These are phyloP conservation scores for Lymantria dispar DNA, from an alignment of 2,888 invertebrate genomes.

Conservation along the genomic window DNA sequence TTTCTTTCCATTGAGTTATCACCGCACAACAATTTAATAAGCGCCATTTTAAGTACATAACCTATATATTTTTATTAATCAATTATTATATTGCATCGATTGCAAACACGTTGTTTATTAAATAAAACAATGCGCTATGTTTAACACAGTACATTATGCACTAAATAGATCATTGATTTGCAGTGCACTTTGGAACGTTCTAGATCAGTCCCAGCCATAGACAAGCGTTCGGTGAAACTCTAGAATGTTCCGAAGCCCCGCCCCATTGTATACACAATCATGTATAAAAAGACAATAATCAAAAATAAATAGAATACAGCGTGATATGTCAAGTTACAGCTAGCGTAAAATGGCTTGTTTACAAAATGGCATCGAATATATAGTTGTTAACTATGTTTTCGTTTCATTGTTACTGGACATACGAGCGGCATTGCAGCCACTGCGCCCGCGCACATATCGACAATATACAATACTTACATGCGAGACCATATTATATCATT, in stretches of 20 bases:
- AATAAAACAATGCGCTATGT: conserved; percentile 51
- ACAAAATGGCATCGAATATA: conserved; percentile 55
- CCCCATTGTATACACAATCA: conserved; percentile 1
- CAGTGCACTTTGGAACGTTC: not conserved
- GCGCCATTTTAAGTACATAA: conserved; percentile 1
- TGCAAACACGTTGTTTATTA: conserved; percentile 31
- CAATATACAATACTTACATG: not conserved
- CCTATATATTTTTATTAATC: not conserved
- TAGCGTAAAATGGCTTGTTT: conserved; percentile 39
- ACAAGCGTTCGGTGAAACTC: not conserved
- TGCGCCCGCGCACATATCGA: conserved; percentile 7
- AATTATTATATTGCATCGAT: conserved; percentile 23
- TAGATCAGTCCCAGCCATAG: not conserved
- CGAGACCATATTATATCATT: too few relatives aligned
- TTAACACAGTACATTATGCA: conserved; percentile 55
- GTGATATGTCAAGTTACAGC: conserved; percentile 65
- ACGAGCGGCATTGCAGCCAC: conserved; percentile 36
- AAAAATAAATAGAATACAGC: conserved; percentile 46
- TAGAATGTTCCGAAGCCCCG: not conserved
- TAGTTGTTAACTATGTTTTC: conserved; percentile 42
- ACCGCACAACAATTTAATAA: too few relatives aligned
- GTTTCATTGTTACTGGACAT: conserved; percentile 45
- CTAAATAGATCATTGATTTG: conserved; percentile 6
- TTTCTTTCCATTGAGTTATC: conserved; percentile 16
- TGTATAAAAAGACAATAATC: conserved; percentile 29